phyloP scores from a whole-genome alignment of 2,888 invertebrate genomes.

The Limnephilus marmoratus region DNA sequence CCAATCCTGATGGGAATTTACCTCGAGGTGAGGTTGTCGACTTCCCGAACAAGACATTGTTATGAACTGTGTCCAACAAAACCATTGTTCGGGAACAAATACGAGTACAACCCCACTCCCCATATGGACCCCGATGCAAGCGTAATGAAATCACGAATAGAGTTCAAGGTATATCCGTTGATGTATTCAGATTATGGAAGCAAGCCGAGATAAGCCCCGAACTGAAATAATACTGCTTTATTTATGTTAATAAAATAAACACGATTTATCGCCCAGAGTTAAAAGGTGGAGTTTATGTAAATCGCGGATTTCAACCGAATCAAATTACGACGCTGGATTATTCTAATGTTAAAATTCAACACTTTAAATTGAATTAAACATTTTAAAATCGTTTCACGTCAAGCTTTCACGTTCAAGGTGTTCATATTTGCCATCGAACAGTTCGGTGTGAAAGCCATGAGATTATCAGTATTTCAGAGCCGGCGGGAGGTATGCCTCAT shows the following conservation, averaged over 20 bases:
- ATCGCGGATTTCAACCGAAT: neutral
- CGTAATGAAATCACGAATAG: neutral
- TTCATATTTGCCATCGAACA: neutral
- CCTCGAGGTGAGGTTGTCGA: neutral
- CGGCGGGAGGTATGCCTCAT: neutral
- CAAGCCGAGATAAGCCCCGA: neutral
- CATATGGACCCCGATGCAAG: neutral
- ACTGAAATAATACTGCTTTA: neutral
- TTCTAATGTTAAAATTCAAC: conserved; percentile 2
- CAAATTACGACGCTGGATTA: neutral
- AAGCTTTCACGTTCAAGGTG: neutral
- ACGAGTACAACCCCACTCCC: neutral
- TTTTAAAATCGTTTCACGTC: neutral
- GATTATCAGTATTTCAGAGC: neutral
- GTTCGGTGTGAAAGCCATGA: neutral
- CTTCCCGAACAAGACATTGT: neutral
- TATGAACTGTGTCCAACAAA: conserved; percentile 2
- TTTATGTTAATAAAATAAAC: conserved; percentile 2
- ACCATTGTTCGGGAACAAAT: conserved; percentile 9
- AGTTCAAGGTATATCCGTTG: neutral
- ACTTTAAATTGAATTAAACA: neutral
- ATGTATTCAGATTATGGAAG: neutral
- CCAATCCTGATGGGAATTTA: neutral
- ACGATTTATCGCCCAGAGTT: neutral
- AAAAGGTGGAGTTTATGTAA: neutral